Percentiles rank a stretch among this genome's conserved stretches.
Conservation (phyloP, 2,113 vertebrate genomes). For the Natator depressus region DNA sequence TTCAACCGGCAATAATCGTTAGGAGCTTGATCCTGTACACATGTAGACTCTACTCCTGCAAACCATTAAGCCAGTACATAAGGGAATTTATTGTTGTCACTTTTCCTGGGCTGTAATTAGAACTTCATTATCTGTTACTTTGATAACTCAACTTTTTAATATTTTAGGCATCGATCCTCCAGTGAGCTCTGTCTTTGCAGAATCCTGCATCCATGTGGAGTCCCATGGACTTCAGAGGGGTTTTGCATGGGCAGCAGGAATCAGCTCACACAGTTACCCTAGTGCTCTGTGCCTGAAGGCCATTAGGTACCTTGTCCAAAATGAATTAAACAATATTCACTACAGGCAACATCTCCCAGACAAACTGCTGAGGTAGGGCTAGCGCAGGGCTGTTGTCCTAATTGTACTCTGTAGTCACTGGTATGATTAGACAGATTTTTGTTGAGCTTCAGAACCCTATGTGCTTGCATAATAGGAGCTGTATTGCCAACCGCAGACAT, state of each 20-base stretch:
- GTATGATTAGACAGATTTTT: neutral
- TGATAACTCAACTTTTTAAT: neutral
- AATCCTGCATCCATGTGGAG: neutral
- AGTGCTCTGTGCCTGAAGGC: neutral
- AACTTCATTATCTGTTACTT: neutral
- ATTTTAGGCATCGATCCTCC: neutral
- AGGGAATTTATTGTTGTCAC: neutral
- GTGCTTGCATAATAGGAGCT: neutral
- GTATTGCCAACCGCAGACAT: neutral
- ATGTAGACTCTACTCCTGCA: neutral
- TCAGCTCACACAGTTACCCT: neutral
- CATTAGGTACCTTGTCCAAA: neutral
- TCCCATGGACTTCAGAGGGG: neutral
- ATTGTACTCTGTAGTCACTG: neutral
- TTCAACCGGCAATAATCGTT: neutral
- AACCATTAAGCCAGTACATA: neutral
- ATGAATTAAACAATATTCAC: neutral
- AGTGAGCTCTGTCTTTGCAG: neutral
- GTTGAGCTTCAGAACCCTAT: neutral
- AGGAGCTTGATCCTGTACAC: neutral
- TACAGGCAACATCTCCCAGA: neutral
- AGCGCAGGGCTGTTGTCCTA: neutral
- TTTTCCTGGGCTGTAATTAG: neutral
- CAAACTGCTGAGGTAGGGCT: neutral
- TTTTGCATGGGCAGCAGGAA: neutral